Base-by-base conservation (phyloP, 2,888 invertebrate species). In the Hipparchia semele region DNA sequence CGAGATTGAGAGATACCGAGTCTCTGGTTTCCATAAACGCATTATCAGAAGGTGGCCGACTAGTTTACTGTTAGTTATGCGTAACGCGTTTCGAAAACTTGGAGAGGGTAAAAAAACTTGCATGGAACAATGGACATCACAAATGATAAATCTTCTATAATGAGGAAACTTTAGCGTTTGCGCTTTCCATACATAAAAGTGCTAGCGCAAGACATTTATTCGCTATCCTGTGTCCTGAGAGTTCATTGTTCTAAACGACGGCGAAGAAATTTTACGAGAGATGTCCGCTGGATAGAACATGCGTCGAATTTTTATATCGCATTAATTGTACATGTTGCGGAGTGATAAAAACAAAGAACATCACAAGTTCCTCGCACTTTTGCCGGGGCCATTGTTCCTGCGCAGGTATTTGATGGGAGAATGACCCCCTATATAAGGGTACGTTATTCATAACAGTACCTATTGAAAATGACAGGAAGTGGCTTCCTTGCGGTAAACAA, bases 221-320 rank as follows among this genome's bases (percentile, higher is more conserved):
- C 62, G 59, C 67, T 69, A 73, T 61, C 72, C 70, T 67, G 73
- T 71, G 66, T 82, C 81, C 82, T 77, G 49, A 79, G 80, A 83
- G 92, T 90, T 93, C 92, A 91, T 89, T 89, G 92, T 88, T 87
- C 87, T 83, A 82, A 84, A 83, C 80, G 39, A 77, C 77, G 76
- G 73, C 81, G 82, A 90, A 87, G 84, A 91, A 89, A 89, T 89
- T 89, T 89, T 88, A 90, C 84, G 87, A 87, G 87, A 91, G 86
- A 90, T 88, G 85, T 87, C 86, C 87, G 85, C 80, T 82, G 83
- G 78, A 76, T 78, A 80, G 79, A 79, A 88, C 92, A 88, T 81
- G 91, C 73, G 73, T 82, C 84, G 94, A 92, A 94, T 94, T 90
- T 92, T 91, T 89, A 94, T 91, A 84, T 80, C 84, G 79, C 83